Percentiles rank a stretch among this genome's conserved stretches.
phyloP scores from a whole-genome alignment of 35 echinoderm and acorn worm genomes.

The Amphiura filiformis region DNA sequence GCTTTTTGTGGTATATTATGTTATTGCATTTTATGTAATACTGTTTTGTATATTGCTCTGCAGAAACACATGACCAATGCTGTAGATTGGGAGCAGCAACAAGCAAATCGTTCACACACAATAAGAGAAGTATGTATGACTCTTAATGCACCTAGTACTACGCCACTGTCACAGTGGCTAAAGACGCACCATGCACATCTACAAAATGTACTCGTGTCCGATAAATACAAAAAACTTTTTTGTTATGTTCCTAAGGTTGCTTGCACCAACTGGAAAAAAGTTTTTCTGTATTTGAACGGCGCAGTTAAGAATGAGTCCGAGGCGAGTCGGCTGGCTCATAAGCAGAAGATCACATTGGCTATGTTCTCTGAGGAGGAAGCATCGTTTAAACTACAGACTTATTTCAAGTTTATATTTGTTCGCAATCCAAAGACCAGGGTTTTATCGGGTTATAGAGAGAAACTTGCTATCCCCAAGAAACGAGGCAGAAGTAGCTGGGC shows the following conservation, averaged over 20 bases:
- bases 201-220: background rate
- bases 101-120: too few species aligned
- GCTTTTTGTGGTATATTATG: too few species aligned
- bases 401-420: background rate
- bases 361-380: background rate
- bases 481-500: background rate
- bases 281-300: background rate
- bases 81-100: too few species aligned
- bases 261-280: background rate
- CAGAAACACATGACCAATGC: too few species aligned
- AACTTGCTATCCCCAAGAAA: background rate
- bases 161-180: too few species aligned
- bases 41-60: too few species aligned
- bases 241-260: conserved; percentile 3
- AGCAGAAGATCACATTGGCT: background rate
- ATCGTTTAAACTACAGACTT: background rate
- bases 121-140: too few species aligned
- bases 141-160: too few species aligned
- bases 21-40: too few species aligned
- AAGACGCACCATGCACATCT: too few species aligned
- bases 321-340: too few species aligned
- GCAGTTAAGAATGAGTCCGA: background rate
- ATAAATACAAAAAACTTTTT: background rate
- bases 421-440: background rate
- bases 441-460: background rate